A percentile compares a stretch with the other conserved stretches of the same genome.
Conservation (phyloP, 2,797 vertebrate species). For the Heteromormyrus szaboi region DNA sequence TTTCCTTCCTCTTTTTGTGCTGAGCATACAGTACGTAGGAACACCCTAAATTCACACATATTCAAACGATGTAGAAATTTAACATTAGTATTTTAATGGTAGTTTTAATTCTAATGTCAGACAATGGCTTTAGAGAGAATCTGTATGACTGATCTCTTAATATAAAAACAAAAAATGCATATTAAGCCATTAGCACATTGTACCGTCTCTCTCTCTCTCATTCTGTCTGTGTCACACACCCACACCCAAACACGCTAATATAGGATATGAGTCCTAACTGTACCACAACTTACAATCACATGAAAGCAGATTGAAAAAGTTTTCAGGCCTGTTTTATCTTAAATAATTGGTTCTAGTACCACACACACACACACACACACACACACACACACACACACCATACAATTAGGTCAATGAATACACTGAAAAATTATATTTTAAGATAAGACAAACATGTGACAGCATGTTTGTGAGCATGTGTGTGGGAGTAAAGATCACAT, state of each 20-base stretch:
- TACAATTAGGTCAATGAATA: neutral
- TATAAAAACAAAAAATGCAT: neutral
- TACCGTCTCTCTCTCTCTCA: neutral
- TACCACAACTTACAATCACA: neutral
- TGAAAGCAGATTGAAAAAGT: neutral
- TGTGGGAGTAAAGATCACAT: neutral
- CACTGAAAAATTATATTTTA: neutral
- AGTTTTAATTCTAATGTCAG: neutral
- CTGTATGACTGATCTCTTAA: neutral
- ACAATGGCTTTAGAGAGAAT: neutral
- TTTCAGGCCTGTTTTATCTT: neutral
- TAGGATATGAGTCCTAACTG: neutral
- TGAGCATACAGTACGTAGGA: neutral
- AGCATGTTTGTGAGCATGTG: neutral
- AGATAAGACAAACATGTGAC: neutral
- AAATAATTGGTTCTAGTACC: neutral
- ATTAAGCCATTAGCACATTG: neutral
- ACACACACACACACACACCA: neutral
- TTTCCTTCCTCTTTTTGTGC: neutral
- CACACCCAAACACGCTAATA: neutral
- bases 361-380: neutral
- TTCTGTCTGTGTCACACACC: neutral
- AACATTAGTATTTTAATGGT: neutral
- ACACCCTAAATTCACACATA: neutral
- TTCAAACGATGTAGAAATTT: neutral